phyloP scores from a whole-genome alignment of 2,888 invertebrate genomes.

The Lissonota sp. region DNA sequence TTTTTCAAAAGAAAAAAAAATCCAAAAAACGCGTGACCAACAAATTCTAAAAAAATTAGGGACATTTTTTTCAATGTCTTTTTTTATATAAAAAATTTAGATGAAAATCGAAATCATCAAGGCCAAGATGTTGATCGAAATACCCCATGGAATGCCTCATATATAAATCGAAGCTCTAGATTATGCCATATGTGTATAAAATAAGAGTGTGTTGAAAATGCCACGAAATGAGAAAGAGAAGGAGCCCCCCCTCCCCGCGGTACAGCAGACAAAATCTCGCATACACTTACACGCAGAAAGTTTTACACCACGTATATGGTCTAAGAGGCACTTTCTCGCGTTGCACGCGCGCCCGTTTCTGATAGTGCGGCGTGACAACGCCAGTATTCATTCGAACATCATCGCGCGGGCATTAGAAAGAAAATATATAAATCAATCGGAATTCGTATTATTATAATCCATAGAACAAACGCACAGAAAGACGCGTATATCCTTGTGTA shows the following conservation, averaged over 20 bases:
- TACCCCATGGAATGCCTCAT: no score
- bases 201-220: background rate
- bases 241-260: slow-evolving; percentile 35
- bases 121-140: no score
- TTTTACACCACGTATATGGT: background rate
- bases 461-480: background rate
- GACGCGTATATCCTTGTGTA: background rate
- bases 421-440: background rate
- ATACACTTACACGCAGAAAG: no score
- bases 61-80: no score
- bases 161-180: no score
- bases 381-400: slow-evolving; percentile 39
- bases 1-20: no score
- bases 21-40: no score
- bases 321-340: slow-evolving; percentile 40
- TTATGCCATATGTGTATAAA: no score
- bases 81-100: no score
- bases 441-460: background rate
- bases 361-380: slow-evolving; percentile 27
- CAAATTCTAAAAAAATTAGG: no score
- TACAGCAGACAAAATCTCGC: slow-evolving; percentile 2
- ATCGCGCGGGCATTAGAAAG: slow-evolving; percentile 19
- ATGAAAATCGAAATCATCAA: no score
- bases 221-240: slow-evolving; percentile 27
- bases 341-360: background rate